Evolutionary conservation across 2,113 vertebrate genomes (phyloP).

Genomic region (Ibidorhyncha struthersii): DNA sequence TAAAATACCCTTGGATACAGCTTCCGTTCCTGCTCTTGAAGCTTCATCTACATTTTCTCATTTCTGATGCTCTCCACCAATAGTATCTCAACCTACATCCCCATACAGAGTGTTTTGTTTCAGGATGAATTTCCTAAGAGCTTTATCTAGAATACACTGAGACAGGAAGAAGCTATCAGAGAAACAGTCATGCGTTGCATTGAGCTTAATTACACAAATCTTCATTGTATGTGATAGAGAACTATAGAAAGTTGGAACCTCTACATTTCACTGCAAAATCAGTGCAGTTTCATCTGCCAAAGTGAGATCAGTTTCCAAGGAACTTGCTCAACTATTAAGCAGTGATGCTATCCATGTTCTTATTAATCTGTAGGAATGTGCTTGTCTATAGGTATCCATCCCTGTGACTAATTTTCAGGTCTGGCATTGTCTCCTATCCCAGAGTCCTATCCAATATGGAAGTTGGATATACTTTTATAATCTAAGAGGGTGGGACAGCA

Average conservation of each 20-base stretch:
- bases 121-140: no score
- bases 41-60: no score
- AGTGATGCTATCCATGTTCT: neutral
- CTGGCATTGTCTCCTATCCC: neutral
- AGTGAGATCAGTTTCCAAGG: neutral
- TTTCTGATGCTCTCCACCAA: no score
- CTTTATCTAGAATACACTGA: no score
- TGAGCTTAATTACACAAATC: no score
- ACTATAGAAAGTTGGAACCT: neutral
- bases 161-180: no score
- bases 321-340: neutral
- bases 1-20: no score
- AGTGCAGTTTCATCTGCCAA: neutral
- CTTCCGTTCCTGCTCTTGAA: no score
- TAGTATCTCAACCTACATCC: no score
- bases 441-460: neutral
- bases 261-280: neutral
- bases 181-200: no score
- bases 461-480: neutral
- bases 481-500: neutral
- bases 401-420: neutral
- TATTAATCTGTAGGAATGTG: neutral
- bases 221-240: neutral
- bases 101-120: no score
- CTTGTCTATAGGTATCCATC: neutral